Evolutionary conservation across 2,113 vertebrate genomes (phyloP), one percentile per base, ranked within the genome.

Genomic region (Chloropsis cyanopogon): DNA sequence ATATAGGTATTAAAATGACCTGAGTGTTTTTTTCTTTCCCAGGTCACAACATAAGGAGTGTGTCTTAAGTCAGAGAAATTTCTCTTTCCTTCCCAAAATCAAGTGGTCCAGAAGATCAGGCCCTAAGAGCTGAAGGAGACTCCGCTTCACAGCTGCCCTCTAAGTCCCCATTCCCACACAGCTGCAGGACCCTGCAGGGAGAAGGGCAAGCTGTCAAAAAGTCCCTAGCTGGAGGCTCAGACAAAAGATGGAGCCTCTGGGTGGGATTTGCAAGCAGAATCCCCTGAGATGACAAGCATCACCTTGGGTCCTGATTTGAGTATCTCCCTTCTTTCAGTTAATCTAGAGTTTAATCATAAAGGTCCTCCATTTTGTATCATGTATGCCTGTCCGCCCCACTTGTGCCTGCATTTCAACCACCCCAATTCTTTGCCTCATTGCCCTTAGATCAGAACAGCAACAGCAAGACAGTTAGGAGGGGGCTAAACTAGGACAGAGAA

Each of bases 401-500:
- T 59, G 39, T 66, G 64, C 68, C 82, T 82, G n/a, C 60, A 46
- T 70, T 82, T 59, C 71, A 81, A 31, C 44, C 56, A 90, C 60
- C 63, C 52, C 88, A 88, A 29, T 78, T 81, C 86, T 66, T 50
- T 86, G 86, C 76, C 85, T 86, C 76, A 73, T 66, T 81, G 71
- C 71, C 68, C 77, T 78, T 50, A 73, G 25, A 87, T 41, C 47
- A 68, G 73, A 93, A 73, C 11, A 56, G 47, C 15, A 47, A 15
- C 53, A 82, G 53, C 52, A 80, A 66, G 82, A 63, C 35, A 46
- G 37, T 68, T 60, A 59, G 72, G 60, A 88, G 44, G 10, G 37
- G 61, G 10, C 60, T 93, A 86, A 88, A 94, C 28, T 50, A 86
- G 84, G 94, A 86, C 49, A 91, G 73, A 87, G 61, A 42, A 90